These are phyloP conservation scores for Otis tarda DNA, from an alignment of 2,113 vertebrate genomes.

Conservation along the genomic window DNA sequence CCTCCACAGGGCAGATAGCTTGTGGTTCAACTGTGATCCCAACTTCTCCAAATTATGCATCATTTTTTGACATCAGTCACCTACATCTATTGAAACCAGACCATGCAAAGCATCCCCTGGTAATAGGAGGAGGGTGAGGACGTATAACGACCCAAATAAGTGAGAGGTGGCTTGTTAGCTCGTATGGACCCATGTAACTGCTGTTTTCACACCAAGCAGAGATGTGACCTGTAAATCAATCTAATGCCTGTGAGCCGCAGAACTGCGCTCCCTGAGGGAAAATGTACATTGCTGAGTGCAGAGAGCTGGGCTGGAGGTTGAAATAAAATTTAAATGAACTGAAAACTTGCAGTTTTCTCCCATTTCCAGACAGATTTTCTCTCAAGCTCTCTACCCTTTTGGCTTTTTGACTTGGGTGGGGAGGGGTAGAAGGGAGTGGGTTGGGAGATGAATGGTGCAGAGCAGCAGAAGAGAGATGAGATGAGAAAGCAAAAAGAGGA, in stretches of 20 bases:
- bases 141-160: not conserved
- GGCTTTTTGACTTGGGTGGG: not conserved
- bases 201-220: not conserved
- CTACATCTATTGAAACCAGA: not conserved
- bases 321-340: not conserved
- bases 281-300: not conserved
- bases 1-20: no score
- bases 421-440: not conserved
- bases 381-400: not conserved
- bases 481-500: not conserved
- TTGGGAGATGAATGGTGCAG: not conserved
- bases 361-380: not conserved
- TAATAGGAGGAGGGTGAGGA: not conserved
- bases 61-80: no score
- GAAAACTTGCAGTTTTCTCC: not conserved
- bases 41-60: not conserved
- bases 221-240: not conserved
- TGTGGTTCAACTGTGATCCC: rapidly evolving
- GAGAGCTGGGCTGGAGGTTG: not conserved
- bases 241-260: not conserved
- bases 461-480: not conserved
- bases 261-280: not conserved
- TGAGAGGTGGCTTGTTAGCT: not conserved
- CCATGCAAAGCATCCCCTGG: not conserved
- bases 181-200: rapidly evolving